These are phyloP conservation scores for Stomorhina lunata DNA, from an alignment of 2,888 invertebrate genomes.

Conservation along the genomic window DNA sequence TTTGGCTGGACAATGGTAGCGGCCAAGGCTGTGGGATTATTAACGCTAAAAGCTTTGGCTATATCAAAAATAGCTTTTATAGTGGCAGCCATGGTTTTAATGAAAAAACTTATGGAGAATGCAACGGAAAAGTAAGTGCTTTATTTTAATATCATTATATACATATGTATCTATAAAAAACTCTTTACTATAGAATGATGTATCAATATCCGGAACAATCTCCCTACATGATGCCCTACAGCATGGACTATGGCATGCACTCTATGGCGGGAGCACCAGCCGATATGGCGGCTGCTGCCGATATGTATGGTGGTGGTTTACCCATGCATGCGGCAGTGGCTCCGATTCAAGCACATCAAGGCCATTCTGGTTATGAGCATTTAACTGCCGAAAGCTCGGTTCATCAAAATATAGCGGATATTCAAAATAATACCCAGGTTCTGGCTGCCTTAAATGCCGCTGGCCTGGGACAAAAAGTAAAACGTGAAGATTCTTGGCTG, in stretches of 20 bases:
- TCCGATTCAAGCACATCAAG: constrained; percentile 61
- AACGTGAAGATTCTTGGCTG: constrained; percentile 79
- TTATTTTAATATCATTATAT: neutral
- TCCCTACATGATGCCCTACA: constrained; percentile 79
- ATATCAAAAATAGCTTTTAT: constrained; percentile 85
- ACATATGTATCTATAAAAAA: neutral
- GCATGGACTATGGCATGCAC: constrained; percentile 78
- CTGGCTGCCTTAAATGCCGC: constrained; percentile 75
- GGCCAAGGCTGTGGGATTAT: constrained; percentile 82
- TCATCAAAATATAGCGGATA: constrained; percentile 76
- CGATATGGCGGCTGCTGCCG: constrained; percentile 72
- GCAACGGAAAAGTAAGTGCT: constrained; percentile 79
- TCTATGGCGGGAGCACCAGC: constrained; percentile 72
- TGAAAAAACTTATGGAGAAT: constrained; percentile 83
- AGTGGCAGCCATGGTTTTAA: constrained; percentile 83
- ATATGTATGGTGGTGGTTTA: constrained; percentile 76
- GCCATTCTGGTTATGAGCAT: constrained; percentile 74
- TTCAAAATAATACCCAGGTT: constrained; percentile 76
- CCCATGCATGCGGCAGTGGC: constrained; percentile 73
- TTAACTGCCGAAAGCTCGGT: constrained; percentile 75
- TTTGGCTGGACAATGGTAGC: constrained; percentile 84
- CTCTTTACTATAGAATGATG: constrained; percentile 74
- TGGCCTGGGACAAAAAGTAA: constrained; percentile 76
- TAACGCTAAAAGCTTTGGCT: constrained; percentile 86
- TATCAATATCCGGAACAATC: constrained; percentile 78